Base-by-base conservation (phyloP, 2,113 vertebrate genomes). In the Chamaetylas fuelleborni region DNA sequence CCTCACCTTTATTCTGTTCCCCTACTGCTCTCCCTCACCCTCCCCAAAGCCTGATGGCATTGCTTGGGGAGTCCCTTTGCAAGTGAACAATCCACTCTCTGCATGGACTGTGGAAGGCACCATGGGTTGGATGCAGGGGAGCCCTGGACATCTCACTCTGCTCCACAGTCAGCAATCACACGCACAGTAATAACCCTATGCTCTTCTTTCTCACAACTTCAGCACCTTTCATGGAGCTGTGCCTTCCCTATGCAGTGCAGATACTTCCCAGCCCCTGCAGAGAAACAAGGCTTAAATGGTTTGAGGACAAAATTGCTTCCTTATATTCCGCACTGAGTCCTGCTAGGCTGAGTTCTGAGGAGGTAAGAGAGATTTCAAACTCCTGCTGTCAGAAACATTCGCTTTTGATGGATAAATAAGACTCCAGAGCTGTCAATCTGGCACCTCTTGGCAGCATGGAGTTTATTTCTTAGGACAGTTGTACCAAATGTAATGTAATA, bases 401-500 rank as follows among this genome's bases (percentile, higher is more conserved):
- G 48, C 58, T 85, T 89, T 87, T 1, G 1, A 61, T 42, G 60
- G 66, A 54, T 47, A 74, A 92, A 50, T 81, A 73, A 74, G 51
- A 61, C 40, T 88, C 40, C 69, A 81, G 80, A 78, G n/a, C 16
- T 80, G 54, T 80, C 92, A 80, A 10, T 34, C 50, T n/a, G 19
- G 22, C 58, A 90, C 58, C 54, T 54, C 67, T 69, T 47, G 28
- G 19, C 47, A 88, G 48, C 42, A 66, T 14, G 10, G 23, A 58
- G 56, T 60, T 90, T 54, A 43, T 47, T 70, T 85, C 80, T 93
- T 40, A 62, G 83, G 69, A 71, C 66, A 80, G 79, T 69, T 73
- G 33, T 60, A 95, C 83, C 33, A 90, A 93, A 86, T 43, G 80
- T 86, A 91, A 97, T 66, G 53, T n/a, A 88, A 91, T 81, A 81